Evolutionary conservation across 2,113 vertebrate species (phyloP), one percentile per base, ranked within the genome.

Genomic region (Tyrannus savana): DNA sequence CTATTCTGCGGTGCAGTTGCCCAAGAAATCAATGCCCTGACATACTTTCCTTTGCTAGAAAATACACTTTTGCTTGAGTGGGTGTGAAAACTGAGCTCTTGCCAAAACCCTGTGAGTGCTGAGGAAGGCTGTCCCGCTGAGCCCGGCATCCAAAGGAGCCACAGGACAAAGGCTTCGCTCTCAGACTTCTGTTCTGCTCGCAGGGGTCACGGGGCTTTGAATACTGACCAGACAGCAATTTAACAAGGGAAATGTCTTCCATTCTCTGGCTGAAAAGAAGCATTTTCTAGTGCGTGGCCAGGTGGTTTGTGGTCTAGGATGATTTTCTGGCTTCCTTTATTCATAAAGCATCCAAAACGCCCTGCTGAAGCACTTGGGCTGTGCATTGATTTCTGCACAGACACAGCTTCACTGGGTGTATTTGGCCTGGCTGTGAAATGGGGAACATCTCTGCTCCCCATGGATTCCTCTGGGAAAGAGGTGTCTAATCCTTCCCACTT

Each of bases 21-120:
- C 72, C 90, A 88, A 90, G 94, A 80, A 94, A 95, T 95, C 90
- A 69, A 88, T 92, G 95, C 31, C 85, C 68, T 96, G 94, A 96
- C 90, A 86, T 60, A 84, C 75, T 97, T 96, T 53, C 72, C 75
- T 88, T 56, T 39, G 75, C 88, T 85, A 55, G 83, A 90, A 93
- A 93, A 90, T 55, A 50, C 82, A 62, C 72, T 95, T 92, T 77
- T 90, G 78, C 88, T 82, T 88, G 83, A 77, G 95, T 88, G 95
- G 88, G 94, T 88, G 85, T 92, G 95, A 96, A 94, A 74, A 63
- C 24, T 0, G 3, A 35, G 86, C 86, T 76, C 79, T 69, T 4
- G 63, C 94, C 88, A 87, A 82, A 72, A 12, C 75, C 63, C 7
- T 3, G 21, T 9, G 12, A 3, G 90, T 22, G 50, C 83, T 0